Evolutionary conservation across 2,888 invertebrate genomes (phyloP), one percentile per base, ranked within the genome.

Genomic region (Tachina grossa): DNA sequence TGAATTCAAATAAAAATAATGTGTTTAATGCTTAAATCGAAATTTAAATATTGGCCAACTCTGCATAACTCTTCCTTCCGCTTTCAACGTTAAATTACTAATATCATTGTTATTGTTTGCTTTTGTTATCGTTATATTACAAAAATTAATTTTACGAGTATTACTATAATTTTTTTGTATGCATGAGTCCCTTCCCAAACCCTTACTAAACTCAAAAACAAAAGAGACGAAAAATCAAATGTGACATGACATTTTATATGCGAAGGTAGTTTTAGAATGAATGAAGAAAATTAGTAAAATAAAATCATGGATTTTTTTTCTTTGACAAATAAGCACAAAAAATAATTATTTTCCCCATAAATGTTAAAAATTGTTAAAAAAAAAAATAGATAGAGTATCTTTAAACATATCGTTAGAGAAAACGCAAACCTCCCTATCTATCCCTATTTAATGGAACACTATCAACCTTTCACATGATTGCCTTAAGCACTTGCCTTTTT

Each of bases 221-320:
- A 43, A 55, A 10, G 16, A 31, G n/a, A 39, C 14, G 43, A 57
- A 68, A 39, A 45, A 61, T n/a, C 75, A 45, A 66, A n/a, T 74
- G 65, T 80, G 65, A 51, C 72, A 65, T 66, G 80, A 59, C 74
- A 81, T 74, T 55, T 59, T 16, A 74, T 39, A 68, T 19, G n/a
- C 74, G 81, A 59, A 68, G 74, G 31, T 0, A 59, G 80, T 51
- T 66, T 66, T 1, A n/a, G 14, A 53, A 55, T 66, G 13, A 69
- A 41, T 57, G 16, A 39, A 31, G 16, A 47, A 31, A 47, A 49
- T 47, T 9, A 0, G 31, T 6, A 31, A 31, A 31, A 31, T 31
- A 6, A 31, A 47, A 65, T 13, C 9, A 53, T 57, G 1, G 1
- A 2, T n/a, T 9, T 13, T 53, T 4, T 53, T 9, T 9, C 14